Evolutionary conservation across 2,113 vertebrate species (phyloP).

Genomic region (Tyto alba): DNA sequence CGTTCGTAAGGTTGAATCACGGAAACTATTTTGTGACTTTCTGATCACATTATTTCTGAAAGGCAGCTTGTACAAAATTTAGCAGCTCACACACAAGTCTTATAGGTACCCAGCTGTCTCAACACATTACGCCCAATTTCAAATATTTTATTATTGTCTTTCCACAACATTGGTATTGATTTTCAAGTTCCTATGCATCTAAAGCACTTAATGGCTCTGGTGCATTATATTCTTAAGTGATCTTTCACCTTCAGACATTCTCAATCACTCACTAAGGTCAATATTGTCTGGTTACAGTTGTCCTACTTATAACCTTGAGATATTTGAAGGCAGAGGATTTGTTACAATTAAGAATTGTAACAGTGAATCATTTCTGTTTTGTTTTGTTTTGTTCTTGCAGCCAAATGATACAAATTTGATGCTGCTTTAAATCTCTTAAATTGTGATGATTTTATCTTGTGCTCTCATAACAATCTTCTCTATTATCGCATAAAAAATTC

Average conservation of each 20-base stretch:
- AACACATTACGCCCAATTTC: background rate
- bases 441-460: background rate
- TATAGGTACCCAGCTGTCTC: background rate
- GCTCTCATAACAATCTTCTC: background rate
- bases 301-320: slow-evolving; percentile 6
- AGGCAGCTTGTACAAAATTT: slow-evolving; percentile 2
- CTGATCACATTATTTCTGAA: background rate
- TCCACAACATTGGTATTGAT: background rate
- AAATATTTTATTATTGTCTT: background rate
- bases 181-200: background rate
- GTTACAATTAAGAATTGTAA: background rate
- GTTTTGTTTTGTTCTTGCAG: background rate
- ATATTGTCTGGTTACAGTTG: background rate
- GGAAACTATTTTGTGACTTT: background rate
- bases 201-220: background rate
- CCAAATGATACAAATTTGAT: background rate
- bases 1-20: background rate
- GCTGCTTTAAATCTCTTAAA: background rate
- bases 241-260: background rate
- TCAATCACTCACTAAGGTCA: background rate
- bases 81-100: background rate
- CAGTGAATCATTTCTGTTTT: background rate
- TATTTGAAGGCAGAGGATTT: background rate
- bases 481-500: background rate
- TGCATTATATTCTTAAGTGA: background rate